A percentile compares a stretch with the other conserved stretches of the same genome.
phyloP scores from a whole-genome alignment of 2,113 vertebrate genomes.

The Heliornis fulica region DNA sequence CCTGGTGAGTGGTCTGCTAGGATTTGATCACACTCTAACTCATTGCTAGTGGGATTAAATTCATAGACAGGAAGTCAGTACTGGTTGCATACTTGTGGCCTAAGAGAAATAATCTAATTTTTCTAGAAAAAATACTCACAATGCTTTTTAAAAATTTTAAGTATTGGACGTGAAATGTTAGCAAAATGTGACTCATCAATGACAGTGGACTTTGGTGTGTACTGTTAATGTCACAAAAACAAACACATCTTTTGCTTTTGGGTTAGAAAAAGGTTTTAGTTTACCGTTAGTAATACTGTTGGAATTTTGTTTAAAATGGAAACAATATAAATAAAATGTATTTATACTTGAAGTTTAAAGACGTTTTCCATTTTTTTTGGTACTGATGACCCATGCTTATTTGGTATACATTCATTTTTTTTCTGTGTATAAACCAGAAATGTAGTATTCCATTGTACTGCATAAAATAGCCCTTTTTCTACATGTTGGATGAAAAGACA shows the following conservation, averaged over 20 bases:
- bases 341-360: constrained; percentile 34
- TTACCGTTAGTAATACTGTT: constrained; percentile 47
- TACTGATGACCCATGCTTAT: neutral
- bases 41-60: constrained; percentile 26
- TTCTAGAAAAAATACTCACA: constrained; percentile 16
- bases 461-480: neutral
- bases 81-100: constrained; percentile 49
- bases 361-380: constrained; percentile 7
- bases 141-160: constrained; percentile 17
- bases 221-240: constrained; percentile 44
- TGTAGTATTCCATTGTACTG: neutral
- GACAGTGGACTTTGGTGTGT: constrained; percentile 42
- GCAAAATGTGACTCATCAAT: constrained; percentile 59
- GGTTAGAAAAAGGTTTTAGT: constrained; percentile 50
- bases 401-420: neutral
- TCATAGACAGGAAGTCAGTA: constrained; percentile 45
- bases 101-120: constrained; percentile 24
- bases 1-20: neutral
- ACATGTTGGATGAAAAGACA: neutral
- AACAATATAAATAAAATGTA: constrained; percentile 57
- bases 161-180: constrained; percentile 9
- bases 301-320: constrained; percentile 71
- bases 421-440: neutral
- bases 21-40: constrained; percentile 20
- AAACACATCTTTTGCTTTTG: constrained; percentile 56